Evolutionary conservation across 1,140 invertebrate species (phyloP).

Genomic region (Potamilus streckersoni): DNA sequence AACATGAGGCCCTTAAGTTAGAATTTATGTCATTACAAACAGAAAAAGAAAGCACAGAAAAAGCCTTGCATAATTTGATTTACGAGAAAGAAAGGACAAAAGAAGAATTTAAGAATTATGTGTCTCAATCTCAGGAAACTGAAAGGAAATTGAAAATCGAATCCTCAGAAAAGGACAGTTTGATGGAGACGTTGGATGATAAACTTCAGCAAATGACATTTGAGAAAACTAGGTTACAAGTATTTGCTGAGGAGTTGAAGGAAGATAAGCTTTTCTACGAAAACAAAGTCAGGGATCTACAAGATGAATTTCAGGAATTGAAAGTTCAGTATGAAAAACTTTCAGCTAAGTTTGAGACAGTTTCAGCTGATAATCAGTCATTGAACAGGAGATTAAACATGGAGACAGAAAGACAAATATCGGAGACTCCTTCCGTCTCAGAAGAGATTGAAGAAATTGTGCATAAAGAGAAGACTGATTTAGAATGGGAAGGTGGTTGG

Average conservation of each 20-base stretch:
- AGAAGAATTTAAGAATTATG: constrained; percentile 5
- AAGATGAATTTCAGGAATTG: not conserved
- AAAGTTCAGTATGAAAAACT: constrained; percentile 8
- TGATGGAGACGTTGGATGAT: constrained; percentile 12
- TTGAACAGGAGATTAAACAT: too few species aligned
- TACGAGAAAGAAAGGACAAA: not conserved
- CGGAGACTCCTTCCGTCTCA: too few species aligned
- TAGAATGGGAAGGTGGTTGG: too few species aligned
- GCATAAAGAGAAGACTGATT: too few species aligned
- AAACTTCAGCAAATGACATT: not conserved
- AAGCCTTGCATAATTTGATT: not conserved
- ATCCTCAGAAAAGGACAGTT: not conserved
- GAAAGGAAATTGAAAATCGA: not conserved
- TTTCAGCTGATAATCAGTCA: too few species aligned
- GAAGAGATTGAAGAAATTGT: too few species aligned
- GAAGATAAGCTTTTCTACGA: not conserved
- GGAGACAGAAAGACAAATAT: too few species aligned
- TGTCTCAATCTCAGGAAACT: not conserved
- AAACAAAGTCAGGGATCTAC: not conserved
- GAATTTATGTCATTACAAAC: not conserved
- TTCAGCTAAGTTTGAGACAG: not conserved
- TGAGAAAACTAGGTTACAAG: too few species aligned
- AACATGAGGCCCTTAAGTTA: not conserved
- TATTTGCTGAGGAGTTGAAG: not conserved
- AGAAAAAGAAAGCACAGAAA: constrained; percentile 13